Evolutionary conservation across 2,113 vertebrate genomes (phyloP).

Genomic region (Odocoileus hemionus): DNA sequence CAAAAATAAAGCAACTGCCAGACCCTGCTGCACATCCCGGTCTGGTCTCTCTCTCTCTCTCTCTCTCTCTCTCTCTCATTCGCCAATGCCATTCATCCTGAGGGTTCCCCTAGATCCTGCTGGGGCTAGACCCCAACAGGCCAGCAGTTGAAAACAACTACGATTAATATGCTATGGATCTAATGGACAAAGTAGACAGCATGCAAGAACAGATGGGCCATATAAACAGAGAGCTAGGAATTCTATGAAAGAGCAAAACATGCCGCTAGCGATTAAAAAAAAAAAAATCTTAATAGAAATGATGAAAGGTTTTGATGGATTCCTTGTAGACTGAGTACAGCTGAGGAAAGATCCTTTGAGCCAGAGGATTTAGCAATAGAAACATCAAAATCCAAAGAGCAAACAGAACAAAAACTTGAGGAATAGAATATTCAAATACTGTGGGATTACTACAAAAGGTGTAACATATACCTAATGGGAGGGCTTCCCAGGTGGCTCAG

Average conservation of each 20-base stretch:
- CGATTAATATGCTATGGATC: background rate
- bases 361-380: background rate
- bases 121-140: no score
- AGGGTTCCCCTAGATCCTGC: no score
- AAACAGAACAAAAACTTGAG: background rate
- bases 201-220: background rate
- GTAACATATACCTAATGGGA: background rate
- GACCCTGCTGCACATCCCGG: no score
- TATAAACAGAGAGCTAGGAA: background rate
- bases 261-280: background rate
- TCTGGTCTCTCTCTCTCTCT: no score
- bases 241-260: background rate
- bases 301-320: background rate
- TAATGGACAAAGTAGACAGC: background rate
- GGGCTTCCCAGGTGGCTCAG: background rate
- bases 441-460: background rate
- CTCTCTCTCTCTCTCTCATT: no score
- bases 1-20: no score
- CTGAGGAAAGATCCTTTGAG: background rate
- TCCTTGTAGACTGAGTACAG: background rate
- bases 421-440: background rate
- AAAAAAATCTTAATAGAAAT: background rate
- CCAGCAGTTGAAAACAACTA: background rate
- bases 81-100: fast-evolving
- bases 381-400: background rate